Percentiles rank a stretch among this genome's conserved stretches.
phyloP scores from a whole-genome alignment of 2,797 vertebrate genomes.

The Cheirogaleus major region DNA sequence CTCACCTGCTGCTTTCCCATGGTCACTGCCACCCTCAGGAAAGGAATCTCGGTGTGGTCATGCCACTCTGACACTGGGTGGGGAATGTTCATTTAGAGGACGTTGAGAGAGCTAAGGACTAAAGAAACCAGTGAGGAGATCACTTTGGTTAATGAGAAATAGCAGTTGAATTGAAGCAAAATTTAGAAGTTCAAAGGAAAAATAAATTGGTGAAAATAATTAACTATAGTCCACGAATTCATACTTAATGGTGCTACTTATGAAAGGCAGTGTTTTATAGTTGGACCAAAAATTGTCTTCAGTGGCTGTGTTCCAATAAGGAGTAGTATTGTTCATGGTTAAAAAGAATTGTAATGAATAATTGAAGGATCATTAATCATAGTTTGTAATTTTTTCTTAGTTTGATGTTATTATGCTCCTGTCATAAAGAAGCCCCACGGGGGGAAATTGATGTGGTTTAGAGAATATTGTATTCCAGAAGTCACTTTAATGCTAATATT shows the following conservation, averaged over 20 bases:
- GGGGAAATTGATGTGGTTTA: background rate
- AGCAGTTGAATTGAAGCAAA: background rate
- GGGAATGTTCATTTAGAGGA: background rate
- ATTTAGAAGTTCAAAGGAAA: background rate
- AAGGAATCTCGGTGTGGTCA: fast-evolving
- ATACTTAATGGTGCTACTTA: background rate
- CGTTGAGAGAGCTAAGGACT: background rate
- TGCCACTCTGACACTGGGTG: background rate
- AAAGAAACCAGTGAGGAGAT: background rate
- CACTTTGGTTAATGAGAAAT: background rate
- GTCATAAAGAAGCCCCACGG: background rate
- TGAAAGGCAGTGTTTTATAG: too few species aligned
- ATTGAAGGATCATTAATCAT: background rate
- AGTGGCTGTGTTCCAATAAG: background rate
- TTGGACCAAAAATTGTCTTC: background rate
- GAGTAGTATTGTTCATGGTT: background rate
- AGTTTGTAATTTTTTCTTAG: background rate
- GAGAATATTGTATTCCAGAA: background rate
- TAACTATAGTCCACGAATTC: background rate
- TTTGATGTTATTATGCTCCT: background rate
- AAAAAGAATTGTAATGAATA: background rate
- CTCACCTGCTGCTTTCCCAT: fast-evolving
- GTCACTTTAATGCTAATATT: background rate
- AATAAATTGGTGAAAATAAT: background rate
- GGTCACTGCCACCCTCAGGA: background rate